Base-by-base conservation (phyloP, 2,888 invertebrate species). In the Crocallis elinguaria region DNA sequence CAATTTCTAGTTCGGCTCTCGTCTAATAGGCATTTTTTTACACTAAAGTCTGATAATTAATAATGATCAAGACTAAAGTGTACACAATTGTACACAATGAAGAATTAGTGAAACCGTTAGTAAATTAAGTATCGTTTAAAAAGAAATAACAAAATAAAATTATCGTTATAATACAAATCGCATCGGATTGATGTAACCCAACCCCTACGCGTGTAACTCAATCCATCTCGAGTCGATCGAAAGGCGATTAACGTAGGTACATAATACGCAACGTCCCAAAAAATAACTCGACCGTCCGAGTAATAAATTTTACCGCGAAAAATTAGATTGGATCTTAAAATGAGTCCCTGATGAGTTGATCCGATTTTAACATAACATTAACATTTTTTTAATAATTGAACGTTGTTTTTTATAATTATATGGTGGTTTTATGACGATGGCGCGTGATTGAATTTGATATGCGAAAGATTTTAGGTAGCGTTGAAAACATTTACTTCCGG, bases 281-380 rank as follows among this genome's bases (percentile, higher is more conserved):
- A 51, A 33, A 33, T 44, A 33, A 39, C 14, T 35, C 44, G 39
- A 35, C n/a, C 29, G 29, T 36, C 36, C 14, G 8, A 23, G 30
- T 37, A 29, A 43, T 49, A 49, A 50, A 52, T 39, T 45, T 29
- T 33, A 11, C 33, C 43, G 43, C 33, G n/a, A 5, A 35, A 32
- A 50, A 45, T n/a, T n/a, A 36, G 53, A 56, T 56, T 53, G 56
- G 56, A 57, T 57, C 57, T 51, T 29, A 12, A 37, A 60, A 60
- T 54, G 41, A 39, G 50, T 41, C 60, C 35, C 53, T 16, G 52
- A 48, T 48, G 46, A 51, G 46, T 32, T 30, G 42, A 33, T 38
- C 43, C 33, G 27, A 38, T 48, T 48, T 45, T 37, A 13, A 27
- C 29, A n/a, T n/a, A n/a, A n/a, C n/a, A n/a, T n/a, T n/a, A n/a